Evolutionary conservation across 2,888 invertebrate species (phyloP), one percentile per base, ranked within the genome.

Genomic region (Drosophila ezoana): DNA sequence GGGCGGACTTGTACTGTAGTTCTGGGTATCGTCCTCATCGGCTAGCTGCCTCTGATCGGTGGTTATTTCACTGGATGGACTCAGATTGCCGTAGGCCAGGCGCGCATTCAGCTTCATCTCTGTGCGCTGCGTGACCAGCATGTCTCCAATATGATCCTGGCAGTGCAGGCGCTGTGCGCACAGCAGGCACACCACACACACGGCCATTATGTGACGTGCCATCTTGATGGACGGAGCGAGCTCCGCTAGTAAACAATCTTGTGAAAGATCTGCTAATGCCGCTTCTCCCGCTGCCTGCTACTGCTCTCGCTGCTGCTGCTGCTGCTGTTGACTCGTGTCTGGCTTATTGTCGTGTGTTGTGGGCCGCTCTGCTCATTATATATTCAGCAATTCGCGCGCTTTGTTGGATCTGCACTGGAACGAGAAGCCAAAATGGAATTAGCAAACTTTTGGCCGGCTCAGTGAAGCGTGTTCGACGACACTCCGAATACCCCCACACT

Each of bases 101-200:
- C 79, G 81, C 16, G 86, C 89, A 76, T 90, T 91, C 4, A 90
- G 61, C 58, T 65, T 72, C 35, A 67, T 70, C 40, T 72, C 63
- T n/a, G 47, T 72, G 32, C 76, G 72, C 35, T 62, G 60, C 20
- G 72, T 69, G 18, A 35, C 51, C 64, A 82, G 41, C 89, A 72
- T 45, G 89, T 91, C 67, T 33, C 93, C 94, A 51, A 94, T 93
- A 87, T 96, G 96, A 2, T 96, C 95, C 48, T 95, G 95, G 89
- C 97, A 96, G 0, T 95, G 95, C 38, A 94, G 93, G 87, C 96
- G 96, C 11, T 96, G 95, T 2, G 96, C 96, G 88, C 96, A 96
- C 0, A 97, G 93, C 49, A 97, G 93, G 89, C 97, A 97, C 83
- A 97, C 95, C 92, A 97, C 95, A 90, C 96, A 96, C n/a, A 96